Conservation (phyloP, 1,140 invertebrate genomes). For the Epicauta chinensis region DNA sequence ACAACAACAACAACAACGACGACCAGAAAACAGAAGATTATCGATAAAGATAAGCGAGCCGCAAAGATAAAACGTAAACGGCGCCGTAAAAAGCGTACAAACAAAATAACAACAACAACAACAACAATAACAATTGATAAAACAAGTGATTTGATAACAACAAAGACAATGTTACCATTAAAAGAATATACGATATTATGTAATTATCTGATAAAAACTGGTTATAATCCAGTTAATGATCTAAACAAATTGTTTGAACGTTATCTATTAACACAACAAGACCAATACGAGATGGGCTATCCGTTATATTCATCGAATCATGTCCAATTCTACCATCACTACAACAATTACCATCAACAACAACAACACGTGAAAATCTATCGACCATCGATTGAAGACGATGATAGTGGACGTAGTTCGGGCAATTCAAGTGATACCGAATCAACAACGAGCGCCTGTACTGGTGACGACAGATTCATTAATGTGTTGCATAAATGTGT, state of each 20-base stretch:
- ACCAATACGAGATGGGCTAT: conserved; percentile 65
- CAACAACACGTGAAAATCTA: conserved; percentile 51
- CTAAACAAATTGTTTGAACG: conserved; percentile 16
- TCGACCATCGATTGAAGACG: conserved; percentile 42
- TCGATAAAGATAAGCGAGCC: too few species aligned
- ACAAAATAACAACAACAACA: background rate
- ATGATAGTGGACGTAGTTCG: conserved; percentile 45
- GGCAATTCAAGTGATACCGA: conserved; percentile 40
- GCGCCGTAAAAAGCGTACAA: background rate
- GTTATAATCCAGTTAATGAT: background rate
- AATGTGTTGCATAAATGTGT: conserved; percentile 56
- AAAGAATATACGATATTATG: background rate
- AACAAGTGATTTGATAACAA: background rate
- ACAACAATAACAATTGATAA: conserved; percentile 14
- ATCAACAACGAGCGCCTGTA: conserved; percentile 41
- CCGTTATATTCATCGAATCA: conserved; percentile 57
- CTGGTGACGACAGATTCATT: conserved; percentile 37
- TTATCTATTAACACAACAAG: conserved; percentile 58
- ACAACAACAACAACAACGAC: conserved; percentile 3
- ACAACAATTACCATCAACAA: background rate
- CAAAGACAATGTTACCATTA: background rate
- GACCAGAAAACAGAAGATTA: too few species aligned
- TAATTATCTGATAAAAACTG: background rate
- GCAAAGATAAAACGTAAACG: too few species aligned
- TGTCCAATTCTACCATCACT: conserved; percentile 47